Evolutionary conservation across 1,140 invertebrate genomes (phyloP), one percentile per base, ranked within the genome.

Genomic region (Bombus affinis): DNA sequence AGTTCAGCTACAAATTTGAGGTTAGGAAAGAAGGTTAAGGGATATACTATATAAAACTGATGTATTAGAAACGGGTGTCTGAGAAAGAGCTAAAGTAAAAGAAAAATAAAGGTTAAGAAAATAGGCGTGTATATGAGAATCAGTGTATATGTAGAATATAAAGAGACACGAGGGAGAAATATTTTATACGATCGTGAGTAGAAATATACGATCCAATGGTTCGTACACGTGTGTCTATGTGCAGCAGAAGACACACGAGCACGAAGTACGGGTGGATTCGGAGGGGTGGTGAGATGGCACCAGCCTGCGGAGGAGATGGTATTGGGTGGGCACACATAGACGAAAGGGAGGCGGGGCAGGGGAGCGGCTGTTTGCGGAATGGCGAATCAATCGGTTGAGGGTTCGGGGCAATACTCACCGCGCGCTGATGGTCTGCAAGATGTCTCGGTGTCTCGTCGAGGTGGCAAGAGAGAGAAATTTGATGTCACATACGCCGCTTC

Each of bases 401-500:
- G 70, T 70, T 47, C 25, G 75, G 28, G 10, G 70, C 76, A 68
- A 82, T 89, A 93, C 93, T 93, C 90, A 93, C 93, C 91, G 90
- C 91, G 88, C 92, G 90, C 92, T 85, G 89, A 90, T 83, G 86
- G 87, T 91, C 89, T 82, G 75, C 85, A 90, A 90, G 90, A 90
- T 90, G 89, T 90, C 89, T 82, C 83, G 91, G 89, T 91, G 87
- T 88, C 87, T 85, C 80, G 71, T 89, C 89, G 75, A 86, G 90
- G 88, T 89, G 88, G 90, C 87, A 83, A 91, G 90, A 91, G 88
- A 86, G 90, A 91, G 89, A 86, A 86, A 89, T 89, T 92, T 77
- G 92, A 88, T 93, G 93, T 93, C 93, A 93, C 91, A 93, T 92
- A 91, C 89, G 89, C 92, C 91, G 91, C 87, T 92, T 93, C 93